These are phyloP conservation scores for Crotalus horridus DNA, from an alignment of 2,113 vertebrate species.

Conservation along the genomic window DNA sequence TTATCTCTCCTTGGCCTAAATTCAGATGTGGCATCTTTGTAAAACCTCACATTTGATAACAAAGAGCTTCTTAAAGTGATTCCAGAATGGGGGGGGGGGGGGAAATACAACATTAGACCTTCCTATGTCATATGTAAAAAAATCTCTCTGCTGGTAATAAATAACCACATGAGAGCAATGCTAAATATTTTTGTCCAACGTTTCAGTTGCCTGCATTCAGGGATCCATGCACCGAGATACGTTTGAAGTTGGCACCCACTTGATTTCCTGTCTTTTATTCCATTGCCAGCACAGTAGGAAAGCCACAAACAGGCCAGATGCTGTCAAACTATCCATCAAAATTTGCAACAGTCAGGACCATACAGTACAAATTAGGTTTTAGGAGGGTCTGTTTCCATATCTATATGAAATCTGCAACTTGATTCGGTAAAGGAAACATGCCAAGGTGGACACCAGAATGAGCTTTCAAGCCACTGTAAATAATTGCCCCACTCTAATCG, in stretches of 20 bases:
- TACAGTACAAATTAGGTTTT: neutral
- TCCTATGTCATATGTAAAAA: neutral
- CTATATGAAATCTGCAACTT: neutral
- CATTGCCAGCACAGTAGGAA: neutral
- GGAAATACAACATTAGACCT: neutral
- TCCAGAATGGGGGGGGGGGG: no score
- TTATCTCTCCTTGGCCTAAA: neutral
- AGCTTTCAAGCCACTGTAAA: neutral
- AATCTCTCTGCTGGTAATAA: neutral
- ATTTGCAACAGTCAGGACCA: neutral
- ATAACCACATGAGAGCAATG: neutral
- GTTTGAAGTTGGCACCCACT: neutral
- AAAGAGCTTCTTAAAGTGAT: neutral
- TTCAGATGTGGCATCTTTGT: neutral
- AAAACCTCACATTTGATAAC: neutral
- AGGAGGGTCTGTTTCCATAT: neutral
- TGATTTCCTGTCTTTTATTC: neutral
- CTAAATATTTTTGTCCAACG: neutral
- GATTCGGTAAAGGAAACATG: neutral
- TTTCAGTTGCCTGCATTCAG: neutral
- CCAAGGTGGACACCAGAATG: neutral
- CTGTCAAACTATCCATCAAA: neutral
- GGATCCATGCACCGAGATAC: neutral
- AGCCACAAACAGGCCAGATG: neutral
- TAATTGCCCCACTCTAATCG: neutral